Evolutionary conservation across 2,113 vertebrate genomes (phyloP).

Genomic region (Theristicus caerulescens): DNA sequence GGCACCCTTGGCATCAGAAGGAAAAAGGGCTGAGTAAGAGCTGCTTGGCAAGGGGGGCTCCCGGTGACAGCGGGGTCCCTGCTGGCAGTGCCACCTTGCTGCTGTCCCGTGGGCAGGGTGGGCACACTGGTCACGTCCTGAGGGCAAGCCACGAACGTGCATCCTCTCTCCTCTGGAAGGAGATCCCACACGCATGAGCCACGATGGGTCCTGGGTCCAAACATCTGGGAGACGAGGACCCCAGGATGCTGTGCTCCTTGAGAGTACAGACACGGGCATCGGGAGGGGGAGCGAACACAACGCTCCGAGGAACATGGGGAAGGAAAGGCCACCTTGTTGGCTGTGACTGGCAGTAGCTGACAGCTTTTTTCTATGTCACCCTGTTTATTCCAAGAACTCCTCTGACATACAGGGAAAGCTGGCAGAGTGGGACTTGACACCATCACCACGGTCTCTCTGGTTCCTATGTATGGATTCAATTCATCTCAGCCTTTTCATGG

Average conservation of each 20-base stretch:
- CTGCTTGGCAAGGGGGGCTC: not conserved
- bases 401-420: not conserved
- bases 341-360: not conserved
- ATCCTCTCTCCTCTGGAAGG: not conserved
- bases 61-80: accelerated
- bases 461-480: not conserved
- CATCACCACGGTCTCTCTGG: not conserved
- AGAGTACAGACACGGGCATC: not conserved
- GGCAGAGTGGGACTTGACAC: not conserved
- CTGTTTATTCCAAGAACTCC: not conserved
- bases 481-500: not conserved
- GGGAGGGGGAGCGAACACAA: accelerated
- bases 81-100: not conserved
- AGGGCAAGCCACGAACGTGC: not conserved
- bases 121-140: not conserved
- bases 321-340: not conserved
- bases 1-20: not conserved
- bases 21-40: not conserved
- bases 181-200: not conserved
- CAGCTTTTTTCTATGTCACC: not conserved
- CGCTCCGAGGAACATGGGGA: accelerated
- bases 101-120: not conserved
- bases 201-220: not conserved
- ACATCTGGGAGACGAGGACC: accelerated
- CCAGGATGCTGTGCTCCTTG: accelerated